Percentiles rank a stretch among this genome's conserved stretches.
These are phyloP conservation scores for Halichondria panicea DNA, from an alignment of 37 sponge, comb jelly and placozoan genomes.

Conservation along the genomic window DNA sequence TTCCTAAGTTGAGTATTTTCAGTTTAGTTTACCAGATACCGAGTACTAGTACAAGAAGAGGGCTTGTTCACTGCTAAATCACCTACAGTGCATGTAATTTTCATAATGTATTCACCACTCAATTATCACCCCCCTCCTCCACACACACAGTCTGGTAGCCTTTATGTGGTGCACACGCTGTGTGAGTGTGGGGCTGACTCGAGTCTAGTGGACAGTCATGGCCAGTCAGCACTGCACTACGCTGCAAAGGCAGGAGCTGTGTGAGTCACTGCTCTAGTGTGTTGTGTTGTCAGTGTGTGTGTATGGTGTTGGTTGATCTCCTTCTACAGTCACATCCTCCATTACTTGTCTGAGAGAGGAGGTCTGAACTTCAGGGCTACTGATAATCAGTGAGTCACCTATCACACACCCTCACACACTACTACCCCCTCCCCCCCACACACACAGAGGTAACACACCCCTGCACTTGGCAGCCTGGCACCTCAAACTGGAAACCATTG, in stretches of 20 bases:
- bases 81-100: too few species aligned
- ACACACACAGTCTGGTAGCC: slow-evolving; percentile 58
- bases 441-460: slow-evolving; percentile 44
- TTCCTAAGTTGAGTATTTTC: too few species aligned
- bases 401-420: background rate
- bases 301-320: background rate
- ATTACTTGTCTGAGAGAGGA: slow-evolving; percentile 37
- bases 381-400: slow-evolving; percentile 60
- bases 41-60: too few species aligned
- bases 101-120: too few species aligned
- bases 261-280: slow-evolving; percentile 20
- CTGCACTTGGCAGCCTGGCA: slow-evolving; percentile 59
- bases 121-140: too few species aligned
- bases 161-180: slow-evolving; percentile 51
- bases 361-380: slow-evolving; percentile 1
- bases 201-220: slow-evolving; percentile 7
- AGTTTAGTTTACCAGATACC: too few species aligned
- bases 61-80: too few species aligned
- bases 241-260: slow-evolving; percentile 57
- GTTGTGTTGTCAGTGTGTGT: background rate
- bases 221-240: slow-evolving; percentile 43
- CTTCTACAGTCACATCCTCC: slow-evolving; percentile 45
- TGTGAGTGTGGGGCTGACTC: slow-evolving; percentile 50
- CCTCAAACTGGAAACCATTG: slow-evolving; percentile 18
- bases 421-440: background rate